Base-by-base conservation (phyloP, 2,113 vertebrate genomes). In the Agelaius phoeniceus region DNA sequence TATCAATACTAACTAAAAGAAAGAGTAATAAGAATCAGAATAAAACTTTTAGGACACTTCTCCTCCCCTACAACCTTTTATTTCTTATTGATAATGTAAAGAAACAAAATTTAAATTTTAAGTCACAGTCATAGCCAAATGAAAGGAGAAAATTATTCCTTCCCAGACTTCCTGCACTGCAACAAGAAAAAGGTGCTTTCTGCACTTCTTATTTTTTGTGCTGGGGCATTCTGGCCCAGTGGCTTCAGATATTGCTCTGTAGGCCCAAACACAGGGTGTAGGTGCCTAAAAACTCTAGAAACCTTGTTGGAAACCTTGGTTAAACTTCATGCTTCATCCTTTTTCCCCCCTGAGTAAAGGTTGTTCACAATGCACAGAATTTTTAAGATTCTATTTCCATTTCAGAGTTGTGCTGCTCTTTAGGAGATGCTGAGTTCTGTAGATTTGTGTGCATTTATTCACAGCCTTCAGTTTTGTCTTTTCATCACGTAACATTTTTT, bases 191-290 rank as follows among this genome's bases (percentile, higher is more conserved):
- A 35, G 46, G 9, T 8, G 4, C 3, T 54, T 89, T 46, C 35
- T 80, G 55, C 26, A 37, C n/a, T 35, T 61, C 7, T 37, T 37
- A 61, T 26, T 61, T 59, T 59, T 61, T 61, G 23, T 61, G 35
- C n/a, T 65, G 41, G 23, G 6, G 20, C 30, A 14, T 8, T 23
- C 0, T 0, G 8, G 35, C 48, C 31, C 26, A 7, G 4, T 4
- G 46, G 33, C 48, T 63, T 43, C 33, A 18, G 39, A 33, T 76
- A 6, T 30, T n/a, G 16, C 41, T 33, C 63, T 66, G 49, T 39
- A 1, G 21, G 14, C 28, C 1, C 5, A 18, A 55, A 16, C 41
- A 26, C 11, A 8, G 44, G 7, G 2, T 16, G 4, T 10, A 9
- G 24, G 13, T 41, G 3, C 44, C 33, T 35, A n/a, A 58, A 58